phyloP scores from a whole-genome alignment of 2,113 vertebrate genomes.

The Ploceus nigricollis region DNA sequence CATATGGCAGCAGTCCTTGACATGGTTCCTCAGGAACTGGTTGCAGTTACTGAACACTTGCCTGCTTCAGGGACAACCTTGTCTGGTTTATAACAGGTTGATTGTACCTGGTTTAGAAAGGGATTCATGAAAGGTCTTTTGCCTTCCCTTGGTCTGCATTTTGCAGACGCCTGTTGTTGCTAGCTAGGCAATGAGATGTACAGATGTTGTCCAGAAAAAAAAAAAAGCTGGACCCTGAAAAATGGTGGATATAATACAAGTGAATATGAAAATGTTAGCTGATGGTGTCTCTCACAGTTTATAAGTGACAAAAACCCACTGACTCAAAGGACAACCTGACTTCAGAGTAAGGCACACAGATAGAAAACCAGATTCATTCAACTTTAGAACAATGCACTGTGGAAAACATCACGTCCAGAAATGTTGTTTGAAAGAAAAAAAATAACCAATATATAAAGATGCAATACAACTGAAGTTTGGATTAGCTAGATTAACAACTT shows the following conservation, averaged over 20 bases:
- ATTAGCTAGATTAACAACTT: neutral
- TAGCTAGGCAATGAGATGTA: neutral
- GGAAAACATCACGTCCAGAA: neutral
- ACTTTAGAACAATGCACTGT: neutral
- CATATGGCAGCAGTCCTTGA: neutral
- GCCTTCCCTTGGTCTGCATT: neutral
- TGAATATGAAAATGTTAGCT: neutral
- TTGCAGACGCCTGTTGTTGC: neutral
- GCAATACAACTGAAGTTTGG: neutral
- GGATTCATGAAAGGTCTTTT: neutral
- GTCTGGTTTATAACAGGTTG: neutral
- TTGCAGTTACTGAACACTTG: neutral
- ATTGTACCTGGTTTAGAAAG: neutral
- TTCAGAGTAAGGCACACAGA: neutral
- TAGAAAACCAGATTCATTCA: neutral
- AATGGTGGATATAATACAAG: neutral
- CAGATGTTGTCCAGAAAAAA: neutral
- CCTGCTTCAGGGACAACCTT: neutral
- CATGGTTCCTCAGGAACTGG: neutral
- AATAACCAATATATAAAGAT: neutral
- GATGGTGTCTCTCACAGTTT: neutral
- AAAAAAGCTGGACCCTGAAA: neutral
- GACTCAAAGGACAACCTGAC: neutral
- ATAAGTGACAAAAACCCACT: neutral
- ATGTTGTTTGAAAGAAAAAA: neutral